Evolutionary conservation across 2,888 invertebrate species (phyloP), one percentile per base, ranked within the genome.

Genomic region (Mongoloraphidia duomilia): DNA sequence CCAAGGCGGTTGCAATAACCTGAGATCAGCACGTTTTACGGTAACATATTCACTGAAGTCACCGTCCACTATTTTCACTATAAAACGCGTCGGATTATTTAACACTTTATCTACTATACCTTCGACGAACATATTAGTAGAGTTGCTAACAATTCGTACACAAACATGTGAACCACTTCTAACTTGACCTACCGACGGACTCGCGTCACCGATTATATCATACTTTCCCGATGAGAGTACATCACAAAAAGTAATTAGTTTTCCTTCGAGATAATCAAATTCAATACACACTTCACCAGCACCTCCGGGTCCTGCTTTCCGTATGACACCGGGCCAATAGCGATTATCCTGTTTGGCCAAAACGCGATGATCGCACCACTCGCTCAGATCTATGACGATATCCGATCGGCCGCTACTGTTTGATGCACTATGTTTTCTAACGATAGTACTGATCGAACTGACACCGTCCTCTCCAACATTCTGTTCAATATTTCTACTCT

Each of bases 1-100:
- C 96, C 97, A 97, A 0, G 96, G 97, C 12, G 95, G 93, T 62
- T 86, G 80, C 56, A 95, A 72, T 33, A 97, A 75, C 26, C 97
- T 78, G 51, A 97, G 72, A 65, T 94, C 92, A 5, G 95, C 91
- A 37, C 96, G 76, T 62, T 89, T 85, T 53, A 93, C 89, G 60
- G 84, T 79, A 56, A 79, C 76, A 61, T 73, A 69, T 49, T 67
- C 73, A 53, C 65, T 65, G 8, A 10, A 37, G 56, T 69, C 70
- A 40, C 70, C 69, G 50, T 71, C 65, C 51, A 73, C 67, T 54
- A 78, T 65, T 61, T 76, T 76, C 35, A 87, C 82, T 46, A 78
- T 74, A 65, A 84, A 86, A 59, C 80, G 75, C 53, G 80, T 75
- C 44, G 82, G 80, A 58, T 77, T 77, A 49, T 75, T 72, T 52